These are phyloP conservation scores for Rhynchomys soricoides DNA, from an alignment of 2,113 vertebrate species.

Conservation along the genomic window DNA sequence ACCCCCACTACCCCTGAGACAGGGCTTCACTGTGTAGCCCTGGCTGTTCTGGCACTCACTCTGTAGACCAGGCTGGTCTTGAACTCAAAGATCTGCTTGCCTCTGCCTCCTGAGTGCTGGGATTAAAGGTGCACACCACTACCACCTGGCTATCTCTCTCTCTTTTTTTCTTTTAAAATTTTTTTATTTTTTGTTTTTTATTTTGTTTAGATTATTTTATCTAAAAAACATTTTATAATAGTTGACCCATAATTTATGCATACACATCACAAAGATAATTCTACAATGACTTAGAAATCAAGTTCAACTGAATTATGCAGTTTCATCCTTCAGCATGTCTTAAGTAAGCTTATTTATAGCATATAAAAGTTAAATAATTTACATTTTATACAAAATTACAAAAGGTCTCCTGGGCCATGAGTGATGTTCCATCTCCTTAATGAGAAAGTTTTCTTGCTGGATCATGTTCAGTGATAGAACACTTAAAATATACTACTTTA, in stretches of 20 bases:
- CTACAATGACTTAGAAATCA: not conserved
- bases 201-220: constrained; percentile 23
- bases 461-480: too few relatives aligned
- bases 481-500: not conserved
- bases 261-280: not conserved
- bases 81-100: too few relatives aligned
- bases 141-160: too few relatives aligned
- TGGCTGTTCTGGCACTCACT: too few relatives aligned
- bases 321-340: not conserved
- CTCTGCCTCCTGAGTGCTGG: too few relatives aligned
- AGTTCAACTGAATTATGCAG: not conserved
- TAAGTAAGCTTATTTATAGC: not conserved
- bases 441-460: not conserved
- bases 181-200: too few relatives aligned
- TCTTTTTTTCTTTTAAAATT: too few relatives aligned
- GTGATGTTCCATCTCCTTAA: not conserved
- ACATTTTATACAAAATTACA: not conserved
- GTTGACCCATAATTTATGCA: not conserved
- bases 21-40: too few relatives aligned
- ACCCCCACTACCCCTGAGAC: too few relatives aligned
- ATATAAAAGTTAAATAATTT: not conserved
- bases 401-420: not conserved
- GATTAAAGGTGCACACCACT: too few relatives aligned
- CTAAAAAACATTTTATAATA: constrained; percentile 55
- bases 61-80: too few relatives aligned